Evolutionary conservation across 2,113 vertebrate species (phyloP).

Genomic region (Neodon shergylaensis): DNA sequence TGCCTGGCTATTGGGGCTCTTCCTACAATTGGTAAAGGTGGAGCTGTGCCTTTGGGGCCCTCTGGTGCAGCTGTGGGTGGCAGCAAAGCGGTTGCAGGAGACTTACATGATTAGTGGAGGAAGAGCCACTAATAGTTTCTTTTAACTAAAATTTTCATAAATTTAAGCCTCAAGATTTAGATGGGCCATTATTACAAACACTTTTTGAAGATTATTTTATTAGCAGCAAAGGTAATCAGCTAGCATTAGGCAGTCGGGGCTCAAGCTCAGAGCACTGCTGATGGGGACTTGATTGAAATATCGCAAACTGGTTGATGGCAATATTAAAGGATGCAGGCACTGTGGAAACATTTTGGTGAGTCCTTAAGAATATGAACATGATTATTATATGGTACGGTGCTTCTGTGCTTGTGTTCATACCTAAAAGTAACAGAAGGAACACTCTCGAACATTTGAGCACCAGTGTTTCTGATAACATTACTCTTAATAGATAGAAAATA

Average conservation of each 20-base stretch:
- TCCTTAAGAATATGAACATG: background rate
- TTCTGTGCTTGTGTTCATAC: background rate
- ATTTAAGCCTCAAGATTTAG: background rate
- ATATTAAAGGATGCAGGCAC: background rate
- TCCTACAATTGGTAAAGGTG: too few species aligned
- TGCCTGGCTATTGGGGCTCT: too few species aligned
- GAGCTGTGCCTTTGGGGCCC: too few species aligned
- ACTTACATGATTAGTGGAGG: too few species aligned
- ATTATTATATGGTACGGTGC: background rate
- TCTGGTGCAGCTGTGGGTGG: too few species aligned
- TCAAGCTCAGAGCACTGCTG: background rate
- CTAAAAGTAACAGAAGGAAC: background rate
- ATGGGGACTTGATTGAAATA: background rate
- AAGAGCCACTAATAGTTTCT: background rate
- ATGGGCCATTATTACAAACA: background rate
- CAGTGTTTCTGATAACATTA: background rate
- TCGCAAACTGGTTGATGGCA: background rate
- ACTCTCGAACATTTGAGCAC: background rate
- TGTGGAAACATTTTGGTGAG: background rate
- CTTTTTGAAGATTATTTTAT: conserved; percentile 21
- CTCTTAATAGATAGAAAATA: background rate
- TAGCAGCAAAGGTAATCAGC: background rate
- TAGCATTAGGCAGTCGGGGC: background rate
- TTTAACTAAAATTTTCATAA: background rate
- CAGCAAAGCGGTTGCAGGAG: rapidly evolving